Evolutionary conservation across 2,888 invertebrate species (phyloP).

Genomic region (Tenthredo livida): DNA sequence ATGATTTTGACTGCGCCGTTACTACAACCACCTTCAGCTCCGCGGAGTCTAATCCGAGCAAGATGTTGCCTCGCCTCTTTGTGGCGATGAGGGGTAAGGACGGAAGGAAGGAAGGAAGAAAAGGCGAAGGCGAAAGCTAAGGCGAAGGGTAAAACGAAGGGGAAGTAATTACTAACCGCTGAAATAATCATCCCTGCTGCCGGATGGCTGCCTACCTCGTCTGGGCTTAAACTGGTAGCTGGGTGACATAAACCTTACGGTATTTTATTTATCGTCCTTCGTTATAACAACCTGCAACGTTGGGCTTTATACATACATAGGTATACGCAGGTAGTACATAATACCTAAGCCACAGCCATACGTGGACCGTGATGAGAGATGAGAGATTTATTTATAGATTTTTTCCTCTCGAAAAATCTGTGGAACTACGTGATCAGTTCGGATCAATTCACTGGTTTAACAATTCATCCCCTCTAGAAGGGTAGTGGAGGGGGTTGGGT

Average conservation of each 20-base stretch:
- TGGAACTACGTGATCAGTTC: constrained; percentile 2
- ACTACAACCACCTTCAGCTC: constrained; percentile 52
- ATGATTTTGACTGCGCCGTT: constrained; percentile 67
- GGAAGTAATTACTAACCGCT: constrained; percentile 74
- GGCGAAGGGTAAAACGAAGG: constrained; percentile 66
- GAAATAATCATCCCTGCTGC: constrained; percentile 69
- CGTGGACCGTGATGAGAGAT: background rate
- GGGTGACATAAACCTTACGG: constrained; percentile 52
- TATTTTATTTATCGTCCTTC: constrained; percentile 63
- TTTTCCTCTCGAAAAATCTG: background rate
- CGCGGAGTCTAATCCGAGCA: constrained; percentile 72
- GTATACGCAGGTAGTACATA: no score
- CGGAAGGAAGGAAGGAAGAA: constrained; percentile 58
- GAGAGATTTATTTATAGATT: background rate
- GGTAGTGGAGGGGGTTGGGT: background rate
- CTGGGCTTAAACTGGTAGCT: constrained; percentile 39
- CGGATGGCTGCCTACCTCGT: constrained; percentile 37
- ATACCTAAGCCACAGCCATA: background rate
- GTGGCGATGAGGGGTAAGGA: constrained; percentile 58
- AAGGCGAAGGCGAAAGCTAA: constrained; percentile 63
- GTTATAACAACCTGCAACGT: background rate
- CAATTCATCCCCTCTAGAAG: constrained; percentile 9
- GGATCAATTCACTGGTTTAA: constrained; percentile 28
- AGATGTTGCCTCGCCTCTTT: constrained; percentile 70
- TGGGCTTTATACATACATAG: background rate